Percentiles rank a stretch among this genome's conserved stretches.
phyloP scores from a whole-genome alignment of 1,140 invertebrate species.

The Capitella teleta region DNA sequence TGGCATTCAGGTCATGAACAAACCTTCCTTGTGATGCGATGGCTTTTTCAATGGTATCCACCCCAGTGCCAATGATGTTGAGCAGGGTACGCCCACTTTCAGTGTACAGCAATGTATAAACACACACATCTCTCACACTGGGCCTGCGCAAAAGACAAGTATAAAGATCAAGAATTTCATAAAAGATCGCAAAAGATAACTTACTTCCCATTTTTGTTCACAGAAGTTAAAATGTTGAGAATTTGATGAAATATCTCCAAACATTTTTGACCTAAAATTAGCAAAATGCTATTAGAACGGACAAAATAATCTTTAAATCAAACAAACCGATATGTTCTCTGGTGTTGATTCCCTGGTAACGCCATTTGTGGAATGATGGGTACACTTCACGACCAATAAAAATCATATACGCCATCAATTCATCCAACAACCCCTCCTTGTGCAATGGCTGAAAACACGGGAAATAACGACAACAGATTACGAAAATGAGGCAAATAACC shows the following conservation, averaged over 20 bases:
- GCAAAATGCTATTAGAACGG: not conserved
- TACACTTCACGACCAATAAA: constrained; percentile 41
- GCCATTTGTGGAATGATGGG: constrained; percentile 41
- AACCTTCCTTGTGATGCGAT: constrained; percentile 39
- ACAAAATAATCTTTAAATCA: not conserved
- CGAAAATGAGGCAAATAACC: constrained; percentile 18
- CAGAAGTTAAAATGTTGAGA: constrained; percentile 17
- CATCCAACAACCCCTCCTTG: constrained; percentile 18
- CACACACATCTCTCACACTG: constrained; percentile 32
- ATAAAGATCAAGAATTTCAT: not conserved
- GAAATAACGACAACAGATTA: constrained; percentile 4
- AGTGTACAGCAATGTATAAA: constrained; percentile 36
- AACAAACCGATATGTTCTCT: constrained; percentile 28
- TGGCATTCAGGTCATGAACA: not conserved
- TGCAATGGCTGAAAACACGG: constrained; percentile 20
- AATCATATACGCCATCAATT: constrained; percentile 30
- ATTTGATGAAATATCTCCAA: constrained; percentile 38
- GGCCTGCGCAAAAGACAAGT: constrained; percentile 17
- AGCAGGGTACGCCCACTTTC: constrained; percentile 37
- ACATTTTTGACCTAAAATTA: constrained; percentile 33
- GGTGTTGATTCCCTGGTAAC: constrained; percentile 25
- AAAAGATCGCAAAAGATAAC: not conserved
- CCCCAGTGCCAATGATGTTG: constrained; percentile 38
- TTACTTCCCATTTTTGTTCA: not conserved
- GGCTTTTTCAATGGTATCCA: constrained; percentile 32